A percentile compares a stretch with the other conserved stretches of the same genome.
These are phyloP conservation scores for Apamea sordens DNA, from an alignment of 2,888 invertebrate species.

Conservation along the genomic window DNA sequence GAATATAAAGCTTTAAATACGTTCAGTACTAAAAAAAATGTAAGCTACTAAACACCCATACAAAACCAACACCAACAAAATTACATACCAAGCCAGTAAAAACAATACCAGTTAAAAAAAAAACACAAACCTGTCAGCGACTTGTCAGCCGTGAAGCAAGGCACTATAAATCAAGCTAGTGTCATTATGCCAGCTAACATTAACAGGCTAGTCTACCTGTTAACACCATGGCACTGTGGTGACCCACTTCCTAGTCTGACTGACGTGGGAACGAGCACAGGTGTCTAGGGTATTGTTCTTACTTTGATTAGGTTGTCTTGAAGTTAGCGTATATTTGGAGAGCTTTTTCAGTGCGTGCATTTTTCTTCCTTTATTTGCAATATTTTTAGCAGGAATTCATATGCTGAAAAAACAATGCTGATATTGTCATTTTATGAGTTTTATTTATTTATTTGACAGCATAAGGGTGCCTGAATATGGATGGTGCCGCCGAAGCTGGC, in stretches of 20 bases:
- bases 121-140: not conserved
- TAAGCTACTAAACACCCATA: too few relatives aligned
- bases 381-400: too few relatives aligned
- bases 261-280: constrained; percentile 28
- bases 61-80: not conserved
- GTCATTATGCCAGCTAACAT: constrained; percentile 37
- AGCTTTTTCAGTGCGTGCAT: not conserved
- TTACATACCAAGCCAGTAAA: not conserved
- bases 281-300: constrained; percentile 12
- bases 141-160: constrained; percentile 4
- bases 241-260: constrained; percentile 36
- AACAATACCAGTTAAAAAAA: not conserved
- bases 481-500: too few relatives aligned
- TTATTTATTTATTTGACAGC: too few relatives aligned
- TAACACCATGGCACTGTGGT: constrained; percentile 35
- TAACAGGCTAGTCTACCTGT: constrained; percentile 32
- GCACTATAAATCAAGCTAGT: constrained; percentile 38
- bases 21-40: too few relatives aligned
- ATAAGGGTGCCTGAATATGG: too few relatives aligned
- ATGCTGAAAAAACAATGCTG: too few relatives aligned
- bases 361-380: not conserved
- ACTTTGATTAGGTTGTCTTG: constrained; percentile 9
- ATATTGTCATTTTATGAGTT: too few relatives aligned
- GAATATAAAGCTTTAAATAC: not conserved
- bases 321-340: not conserved